phyloP scores from a whole-genome alignment of 2,888 invertebrate genomes.

The Papilio demoleus region DNA sequence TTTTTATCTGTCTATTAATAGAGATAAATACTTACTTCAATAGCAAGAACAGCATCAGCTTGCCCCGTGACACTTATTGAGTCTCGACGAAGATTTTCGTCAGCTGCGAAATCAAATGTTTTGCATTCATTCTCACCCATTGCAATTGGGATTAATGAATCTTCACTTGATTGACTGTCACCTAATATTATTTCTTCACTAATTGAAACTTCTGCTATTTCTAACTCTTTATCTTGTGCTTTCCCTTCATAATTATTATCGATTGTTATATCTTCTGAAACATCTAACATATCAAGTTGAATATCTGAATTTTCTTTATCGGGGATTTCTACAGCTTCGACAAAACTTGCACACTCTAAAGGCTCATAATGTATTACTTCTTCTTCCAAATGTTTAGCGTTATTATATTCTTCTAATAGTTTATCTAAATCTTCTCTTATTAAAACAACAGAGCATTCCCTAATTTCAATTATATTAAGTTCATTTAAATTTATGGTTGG shows the following conservation, averaged over 20 bases:
- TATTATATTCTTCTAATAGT: constrained; percentile 49
- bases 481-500: constrained; percentile 42
- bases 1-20: not conserved
- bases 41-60: constrained; percentile 74
- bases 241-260: constrained; percentile 69
- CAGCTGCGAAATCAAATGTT: constrained; percentile 71
- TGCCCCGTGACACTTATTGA: constrained; percentile 68
- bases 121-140: constrained; percentile 63
- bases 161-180: constrained; percentile 69
- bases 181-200: constrained; percentile 73
- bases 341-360: constrained; percentile 41
- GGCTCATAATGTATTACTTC: constrained; percentile 35
- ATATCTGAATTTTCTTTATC: constrained; percentile 53
- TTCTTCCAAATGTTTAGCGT: constrained; percentile 8
- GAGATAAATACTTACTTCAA: constrained; percentile 66
- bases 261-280: constrained; percentile 77
- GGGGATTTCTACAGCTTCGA: constrained; percentile 47
- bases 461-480: constrained; percentile 51
- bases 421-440: constrained; percentile 57
- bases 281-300: constrained; percentile 77
- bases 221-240: constrained; percentile 56
- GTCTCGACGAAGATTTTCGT: constrained; percentile 69
- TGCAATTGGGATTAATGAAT: constrained; percentile 42
- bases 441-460: constrained; percentile 66
- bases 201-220: constrained; percentile 50